Percentiles rank a stretch among this genome's conserved stretches.
These are phyloP conservation scores for Bedellia somnulentella DNA, from an alignment of 2,888 invertebrate species.

Conservation along the genomic window DNA sequence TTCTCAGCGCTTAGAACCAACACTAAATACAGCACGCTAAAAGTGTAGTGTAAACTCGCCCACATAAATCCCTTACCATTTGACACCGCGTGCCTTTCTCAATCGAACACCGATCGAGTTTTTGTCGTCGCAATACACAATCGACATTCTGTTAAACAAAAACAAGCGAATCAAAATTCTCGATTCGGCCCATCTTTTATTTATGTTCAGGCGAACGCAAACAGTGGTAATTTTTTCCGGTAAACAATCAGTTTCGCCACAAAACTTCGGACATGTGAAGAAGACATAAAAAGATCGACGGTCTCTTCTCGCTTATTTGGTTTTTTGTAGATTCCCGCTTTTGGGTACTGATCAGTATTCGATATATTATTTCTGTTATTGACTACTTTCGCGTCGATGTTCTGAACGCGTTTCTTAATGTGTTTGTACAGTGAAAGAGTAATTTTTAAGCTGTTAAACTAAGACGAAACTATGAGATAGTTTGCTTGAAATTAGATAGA, in stretches of 20 bases:
- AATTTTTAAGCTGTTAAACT: too few species aligned
- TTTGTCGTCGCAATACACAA: slow-evolving; percentile 32
- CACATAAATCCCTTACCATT: slow-evolving; percentile 28
- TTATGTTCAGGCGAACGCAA: slow-evolving; percentile 38
- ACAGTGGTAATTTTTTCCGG: slow-evolving; percentile 60
- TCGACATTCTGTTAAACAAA: slow-evolving; percentile 30
- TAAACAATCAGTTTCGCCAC: slow-evolving; percentile 60
- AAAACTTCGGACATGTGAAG: slow-evolving; percentile 54
- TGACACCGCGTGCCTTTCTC: slow-evolving; percentile 44
- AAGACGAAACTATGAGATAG: too few species aligned
- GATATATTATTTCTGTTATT: too few species aligned
- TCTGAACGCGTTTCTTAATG: too few species aligned
- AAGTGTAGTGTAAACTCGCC: slow-evolving; percentile 22
- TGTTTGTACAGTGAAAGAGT: too few species aligned
- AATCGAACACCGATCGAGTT: slow-evolving; percentile 30
- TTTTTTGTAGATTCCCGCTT: too few species aligned
- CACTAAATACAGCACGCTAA: too few species aligned
- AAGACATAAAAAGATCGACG: slow-evolving; percentile 54
- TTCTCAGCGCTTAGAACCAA: too few species aligned
- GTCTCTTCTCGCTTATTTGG: too few species aligned
- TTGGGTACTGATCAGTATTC: too few species aligned
- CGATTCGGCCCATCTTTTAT: slow-evolving; percentile 43
- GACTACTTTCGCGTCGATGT: too few species aligned
- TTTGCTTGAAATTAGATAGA: too few species aligned
- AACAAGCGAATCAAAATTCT: slow-evolving; percentile 56